A percentile compares a stretch with the other conserved stretches of the same genome.
phyloP scores from a whole-genome alignment of 2,888 invertebrate genomes.

The Meteorus colon region DNA sequence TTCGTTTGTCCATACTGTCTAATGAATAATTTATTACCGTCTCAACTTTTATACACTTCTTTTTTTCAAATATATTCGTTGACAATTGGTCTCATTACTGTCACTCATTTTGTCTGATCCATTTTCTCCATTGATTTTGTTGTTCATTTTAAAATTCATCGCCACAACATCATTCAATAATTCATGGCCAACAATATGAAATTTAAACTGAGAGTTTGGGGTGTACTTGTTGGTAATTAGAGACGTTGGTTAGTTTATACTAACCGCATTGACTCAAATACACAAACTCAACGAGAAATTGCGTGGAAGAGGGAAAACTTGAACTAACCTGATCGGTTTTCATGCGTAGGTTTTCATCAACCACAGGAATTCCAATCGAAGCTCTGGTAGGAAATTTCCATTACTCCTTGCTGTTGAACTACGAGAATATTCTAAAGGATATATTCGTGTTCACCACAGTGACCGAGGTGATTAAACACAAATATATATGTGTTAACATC shows the following conservation, averaged over 20 bases:
- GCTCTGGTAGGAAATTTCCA: constrained; percentile 14
- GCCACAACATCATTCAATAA: neutral
- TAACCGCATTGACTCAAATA: constrained; percentile 30
- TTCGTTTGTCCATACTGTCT: constrained; percentile 53
- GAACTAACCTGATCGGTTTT: neutral
- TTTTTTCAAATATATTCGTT: neutral
- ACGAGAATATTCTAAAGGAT: neutral
- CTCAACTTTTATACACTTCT: neutral
- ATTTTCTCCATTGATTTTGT: constrained; percentile 12
- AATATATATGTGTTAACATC: neutral
- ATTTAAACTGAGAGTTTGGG: neutral
- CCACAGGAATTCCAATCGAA: constrained; percentile 29
- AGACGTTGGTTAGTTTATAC: constrained; percentile 3
- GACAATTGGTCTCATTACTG: constrained; percentile 32
- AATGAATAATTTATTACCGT: constrained; percentile 30
- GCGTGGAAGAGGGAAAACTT: neutral
- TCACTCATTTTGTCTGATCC: constrained; percentile 1
- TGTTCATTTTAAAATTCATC: constrained; percentile 1
- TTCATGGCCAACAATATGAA: constrained; percentile 20
- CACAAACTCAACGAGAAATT: neutral
- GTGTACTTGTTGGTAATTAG: constrained; percentile 15
- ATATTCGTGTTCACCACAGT: neutral
- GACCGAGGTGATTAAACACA: constrained; percentile 8
- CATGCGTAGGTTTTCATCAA: constrained; percentile 8
- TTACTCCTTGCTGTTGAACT: neutral